Evolutionary conservation across 2,888 invertebrate species (phyloP).

Genomic region (Drosophila atroscutellata): DNA sequence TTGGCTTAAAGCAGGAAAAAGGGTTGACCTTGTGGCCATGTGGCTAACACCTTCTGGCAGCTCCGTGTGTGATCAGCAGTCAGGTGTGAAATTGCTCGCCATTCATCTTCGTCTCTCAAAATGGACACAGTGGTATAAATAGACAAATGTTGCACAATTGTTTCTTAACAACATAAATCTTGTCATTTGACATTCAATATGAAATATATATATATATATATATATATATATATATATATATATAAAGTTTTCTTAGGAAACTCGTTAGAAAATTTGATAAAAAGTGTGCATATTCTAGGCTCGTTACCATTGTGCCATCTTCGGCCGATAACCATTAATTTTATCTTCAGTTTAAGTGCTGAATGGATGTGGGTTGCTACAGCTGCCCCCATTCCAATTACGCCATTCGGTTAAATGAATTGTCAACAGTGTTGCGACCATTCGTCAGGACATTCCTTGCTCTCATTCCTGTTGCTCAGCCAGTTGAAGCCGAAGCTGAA

Average conservation of each 20-base stretch:
- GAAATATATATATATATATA: too few relatives aligned
- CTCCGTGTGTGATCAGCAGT: constrained; percentile 57
- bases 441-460: constrained; percentile 5
- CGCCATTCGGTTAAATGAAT: constrained; percentile 48
- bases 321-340: constrained; percentile 19
- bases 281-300: background rate
- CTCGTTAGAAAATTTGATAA: background rate
- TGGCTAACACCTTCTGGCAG: constrained; percentile 56
- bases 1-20: constrained; percentile 42
- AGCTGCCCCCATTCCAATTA: constrained; percentile 19
- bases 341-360: constrained; percentile 30
- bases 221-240: too few relatives aligned
- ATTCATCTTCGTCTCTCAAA: constrained; percentile 44
- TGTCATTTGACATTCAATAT: background rate
- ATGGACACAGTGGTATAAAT: constrained; percentile 16
- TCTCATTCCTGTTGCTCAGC: constrained; percentile 39
- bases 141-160: background rate
- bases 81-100: constrained; percentile 77
- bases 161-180: background rate
- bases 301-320: background rate
- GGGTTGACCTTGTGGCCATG: constrained; percentile 12
- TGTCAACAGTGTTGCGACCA: constrained; percentile 60
- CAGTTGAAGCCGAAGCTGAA: background rate
- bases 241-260: background rate
- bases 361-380: constrained; percentile 16